Base-by-base conservation (phyloP, 2,888 invertebrate species). In the Nomada lathburiana region DNA sequence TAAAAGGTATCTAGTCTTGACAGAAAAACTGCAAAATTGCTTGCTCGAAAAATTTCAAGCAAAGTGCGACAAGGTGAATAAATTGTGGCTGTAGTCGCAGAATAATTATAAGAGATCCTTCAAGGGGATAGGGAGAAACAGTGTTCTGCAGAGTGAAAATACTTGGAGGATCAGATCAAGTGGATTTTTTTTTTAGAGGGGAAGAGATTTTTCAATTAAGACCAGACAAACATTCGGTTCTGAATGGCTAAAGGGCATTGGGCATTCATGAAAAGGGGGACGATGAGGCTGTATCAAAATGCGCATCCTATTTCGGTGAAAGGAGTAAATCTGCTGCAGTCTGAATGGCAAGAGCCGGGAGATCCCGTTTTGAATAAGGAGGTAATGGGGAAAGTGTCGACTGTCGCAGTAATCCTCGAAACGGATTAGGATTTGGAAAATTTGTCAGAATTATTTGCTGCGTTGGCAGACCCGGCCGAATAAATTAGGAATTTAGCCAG, bases 191-290 rank as follows among this genome's bases (percentile, higher is more conserved):
- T 16, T 9, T n/a, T 13, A 13, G 16, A 7, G 11, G 50, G 26
- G 10, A 23, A 69, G 68, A 52, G 60, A 79, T 77, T 80, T 83
- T 82, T 85, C 84, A 71, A 79, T 85, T 76, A 77, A 73, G 26
- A 23, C 62, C 63, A 69, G 68, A 78, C 78, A 82, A 83, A 78
- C 70, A 79, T 80, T 83, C 71, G 44, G 47, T 50, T 50, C 5
- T 11, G 29, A 20, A 53, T 26, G 63, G 59, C 55, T 26, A 62
- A 63, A 62, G 26, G 55, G 57, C 60, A 79, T 79, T 72, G 75
- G 75, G 75, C 74, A 76, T 85, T 72, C 82, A 82, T 86, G 44
- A 50, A 52, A 62, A 71, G 52, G 59, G 73, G 74, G 70, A 57
- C 52, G 65, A 79, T 47, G 57, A 16, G 52, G 44, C 20, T 72